phyloP scores from a whole-genome alignment of 92 coral and sea anemone species.

The Parazoanthus swiftii region DNA sequence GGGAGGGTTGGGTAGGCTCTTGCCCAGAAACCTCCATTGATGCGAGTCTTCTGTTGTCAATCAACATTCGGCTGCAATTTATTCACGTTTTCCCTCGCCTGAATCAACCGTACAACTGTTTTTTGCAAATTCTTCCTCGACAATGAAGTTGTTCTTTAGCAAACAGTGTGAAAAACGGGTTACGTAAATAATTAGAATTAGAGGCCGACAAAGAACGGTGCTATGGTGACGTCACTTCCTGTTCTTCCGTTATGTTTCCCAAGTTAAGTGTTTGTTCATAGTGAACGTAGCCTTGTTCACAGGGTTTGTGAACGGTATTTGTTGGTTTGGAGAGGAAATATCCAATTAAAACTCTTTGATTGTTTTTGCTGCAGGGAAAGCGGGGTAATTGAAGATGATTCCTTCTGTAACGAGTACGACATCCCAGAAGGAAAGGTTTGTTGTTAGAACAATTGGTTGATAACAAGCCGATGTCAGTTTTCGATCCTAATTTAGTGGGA shows the following conservation, averaged over 20 bases:
- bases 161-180: not conserved
- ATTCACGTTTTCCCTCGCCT: too few relatives aligned
- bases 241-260: not conserved
- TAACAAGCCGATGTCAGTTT: too few relatives aligned
- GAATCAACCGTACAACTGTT: too few relatives aligned
- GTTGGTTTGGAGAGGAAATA: not conserved
- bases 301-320: not conserved
- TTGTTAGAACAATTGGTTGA: not conserved
- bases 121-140: too few relatives aligned
- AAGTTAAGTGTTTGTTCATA: too few relatives aligned
- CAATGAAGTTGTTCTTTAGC: too few relatives aligned
- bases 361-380: conserved; percentile 76
- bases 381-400: conserved; percentile 96
- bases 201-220: not conserved
- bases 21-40: too few relatives aligned
- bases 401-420: conserved; percentile 88
- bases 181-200: not conserved
- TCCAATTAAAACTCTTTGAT: not conserved
- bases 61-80: too few relatives aligned
- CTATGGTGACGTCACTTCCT: not conserved
- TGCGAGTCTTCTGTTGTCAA: too few relatives aligned
- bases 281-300: too few relatives aligned
- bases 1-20: too few relatives aligned
- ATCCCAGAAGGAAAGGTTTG: conserved; percentile 91
- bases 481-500: not conserved